Evolutionary conservation across 2,888 invertebrate species (phyloP).

Genomic region (Lycaena phlaeas): DNA sequence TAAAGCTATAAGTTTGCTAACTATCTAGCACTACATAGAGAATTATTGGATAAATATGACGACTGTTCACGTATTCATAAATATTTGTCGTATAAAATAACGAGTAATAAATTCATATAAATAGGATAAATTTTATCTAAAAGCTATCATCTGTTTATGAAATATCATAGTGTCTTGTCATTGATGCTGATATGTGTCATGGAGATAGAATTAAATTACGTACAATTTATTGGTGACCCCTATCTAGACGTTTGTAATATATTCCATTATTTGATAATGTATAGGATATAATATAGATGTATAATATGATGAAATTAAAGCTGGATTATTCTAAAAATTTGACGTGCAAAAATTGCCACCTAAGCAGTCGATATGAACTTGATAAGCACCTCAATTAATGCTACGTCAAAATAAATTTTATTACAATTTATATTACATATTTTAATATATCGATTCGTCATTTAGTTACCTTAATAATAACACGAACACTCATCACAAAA

Average conservation of each 20-base stretch:
- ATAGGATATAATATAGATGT: neutral
- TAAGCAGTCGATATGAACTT: slow-evolving; percentile 40
- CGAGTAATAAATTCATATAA: no score
- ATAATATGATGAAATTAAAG: slow-evolving; percentile 3
- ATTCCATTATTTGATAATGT: neutral
- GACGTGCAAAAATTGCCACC: slow-evolving; percentile 64
- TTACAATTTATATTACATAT: neutral
- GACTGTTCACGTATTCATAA: no score
- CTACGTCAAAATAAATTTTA: slow-evolving; percentile 1
- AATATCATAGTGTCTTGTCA: slow-evolving; percentile 10
- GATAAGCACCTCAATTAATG: slow-evolving; percentile 13
- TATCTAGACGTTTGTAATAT: neutral
- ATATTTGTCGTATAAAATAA: no score
- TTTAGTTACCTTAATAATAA: slow-evolving; percentile 58
- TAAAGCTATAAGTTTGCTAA: no score
- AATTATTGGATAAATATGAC: no score
- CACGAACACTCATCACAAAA: slow-evolving; percentile 69
- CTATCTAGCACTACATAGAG: no score
- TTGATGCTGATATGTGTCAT: slow-evolving; percentile 8
- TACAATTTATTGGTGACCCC: neutral
- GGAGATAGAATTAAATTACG: slow-evolving; percentile 1
- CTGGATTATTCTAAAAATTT: slow-evolving; percentile 32
- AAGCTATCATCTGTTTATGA: no score
- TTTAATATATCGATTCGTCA: slow-evolving; percentile 15
- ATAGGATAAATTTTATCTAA: no score